Evolutionary conservation across 2,113 vertebrate species (phyloP), one percentile per base, ranked within the genome.

Genomic region (Pseudorhombus dupliciocellatus): DNA sequence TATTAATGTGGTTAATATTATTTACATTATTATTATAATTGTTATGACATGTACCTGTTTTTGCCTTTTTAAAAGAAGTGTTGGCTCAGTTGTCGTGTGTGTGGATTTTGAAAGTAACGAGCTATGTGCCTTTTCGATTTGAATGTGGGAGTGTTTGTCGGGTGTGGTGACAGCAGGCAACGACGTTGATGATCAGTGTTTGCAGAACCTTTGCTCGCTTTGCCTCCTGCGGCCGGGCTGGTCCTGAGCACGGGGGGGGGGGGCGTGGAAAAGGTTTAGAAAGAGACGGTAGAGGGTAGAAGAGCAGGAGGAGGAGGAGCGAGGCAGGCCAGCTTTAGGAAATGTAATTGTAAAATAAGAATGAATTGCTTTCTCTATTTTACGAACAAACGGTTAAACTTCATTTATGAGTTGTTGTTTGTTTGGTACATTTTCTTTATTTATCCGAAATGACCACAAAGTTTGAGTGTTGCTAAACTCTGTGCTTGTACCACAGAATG

Each of bases 181-280:
- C 21, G 93, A 88, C 91, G 37, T 90, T 87, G 92, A 89, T 90
- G 94, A 91, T 90, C 89, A 93, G 94, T 92, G 91, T 91, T 93
- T 93, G 65, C 67, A 51, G 80, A 75, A 68, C 54, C 70, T 55
- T 16, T 72, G 66, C 3, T 75, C 53, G 77, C 90, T 85, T 81
- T 26, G 2, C 84, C 90, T 93, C 84, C 92, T 92, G 81, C 94
- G 89, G 94, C 92, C 93, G 87, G 96, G 98, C 98, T 83, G 98
- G 97, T 91, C 95, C 96, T 93, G 95, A 93, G 85, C 84, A 70
- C 70, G 69, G 63, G 83, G 22, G 64, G 71, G 65, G 64, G 30
- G 9, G 18, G 72, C 21, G 5, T 25, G 48, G 26, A 25, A 51
- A 24, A 25, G 44, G 53, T 55, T 20, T 25, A 53, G 46, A 65